Conservation (phyloP, 2,113 vertebrate species). For the Ovis canadensis region DNA sequence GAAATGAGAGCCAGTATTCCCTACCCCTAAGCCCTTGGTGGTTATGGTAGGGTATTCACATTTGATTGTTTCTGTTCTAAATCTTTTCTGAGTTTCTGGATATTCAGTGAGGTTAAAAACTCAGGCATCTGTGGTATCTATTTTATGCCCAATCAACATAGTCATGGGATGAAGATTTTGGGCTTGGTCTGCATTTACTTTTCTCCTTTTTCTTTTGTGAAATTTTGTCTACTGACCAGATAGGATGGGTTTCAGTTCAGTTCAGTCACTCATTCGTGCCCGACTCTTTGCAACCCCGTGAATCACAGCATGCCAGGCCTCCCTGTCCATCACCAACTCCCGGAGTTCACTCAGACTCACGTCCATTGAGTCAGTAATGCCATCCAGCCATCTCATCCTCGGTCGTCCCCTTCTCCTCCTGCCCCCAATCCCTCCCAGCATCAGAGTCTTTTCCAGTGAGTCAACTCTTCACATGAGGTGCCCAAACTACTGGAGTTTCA, state of each 20-base stretch:
- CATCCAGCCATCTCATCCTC: too few species aligned
- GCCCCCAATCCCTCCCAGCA: too few species aligned
- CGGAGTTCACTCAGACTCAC: too few species aligned
- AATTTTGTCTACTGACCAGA: background rate
- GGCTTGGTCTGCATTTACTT: background rate
- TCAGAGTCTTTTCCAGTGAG: too few species aligned
- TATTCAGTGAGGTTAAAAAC: background rate
- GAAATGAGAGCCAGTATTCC: background rate
- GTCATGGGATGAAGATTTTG: background rate
- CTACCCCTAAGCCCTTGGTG: background rate
- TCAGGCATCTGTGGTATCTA: background rate
- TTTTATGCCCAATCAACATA: background rate
- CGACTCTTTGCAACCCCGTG: too few species aligned
- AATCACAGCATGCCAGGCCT: too few species aligned
- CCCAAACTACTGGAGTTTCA: too few species aligned
- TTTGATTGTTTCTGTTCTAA: background rate
- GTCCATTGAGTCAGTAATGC: too few species aligned
- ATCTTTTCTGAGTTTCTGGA: background rate
- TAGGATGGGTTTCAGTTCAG: background rate
- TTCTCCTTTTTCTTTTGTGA: slow-evolving; percentile 1
- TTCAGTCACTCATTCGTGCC: too few species aligned
- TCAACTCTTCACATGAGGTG: too few species aligned
- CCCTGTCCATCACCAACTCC: too few species aligned
- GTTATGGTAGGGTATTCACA: background rate
- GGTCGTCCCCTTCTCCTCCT: too few species aligned